Evolutionary conservation across 2,797 vertebrate genomes (phyloP).

Genomic region (Pteropus rufus): DNA sequence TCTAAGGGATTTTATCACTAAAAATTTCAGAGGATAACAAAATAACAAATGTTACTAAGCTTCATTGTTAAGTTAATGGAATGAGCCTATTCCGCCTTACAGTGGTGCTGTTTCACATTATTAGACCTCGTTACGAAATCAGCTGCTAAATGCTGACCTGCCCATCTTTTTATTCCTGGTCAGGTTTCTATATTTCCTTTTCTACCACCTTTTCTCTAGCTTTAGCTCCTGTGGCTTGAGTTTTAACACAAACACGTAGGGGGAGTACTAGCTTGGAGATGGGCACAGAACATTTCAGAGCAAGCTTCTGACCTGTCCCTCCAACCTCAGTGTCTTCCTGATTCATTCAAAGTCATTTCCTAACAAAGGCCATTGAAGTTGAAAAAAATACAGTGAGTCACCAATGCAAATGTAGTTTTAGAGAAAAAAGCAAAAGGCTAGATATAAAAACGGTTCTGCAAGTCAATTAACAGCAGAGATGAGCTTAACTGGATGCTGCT

Average conservation of each 20-base stretch:
- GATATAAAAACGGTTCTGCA: neutral
- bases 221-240: neutral
- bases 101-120: neutral
- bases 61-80: neutral
- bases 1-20: neutral
- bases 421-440: neutral
- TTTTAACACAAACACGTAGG: neutral
- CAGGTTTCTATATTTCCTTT: conserved; percentile 26
- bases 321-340: neutral
- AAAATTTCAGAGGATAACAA: conserved; percentile 19
- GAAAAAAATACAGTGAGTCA: neutral
- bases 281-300: neutral
- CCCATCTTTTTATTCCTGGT: neutral
- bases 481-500: neutral
- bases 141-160: neutral
- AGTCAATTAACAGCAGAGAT: neutral
- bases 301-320: neutral
- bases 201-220: neutral
- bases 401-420: neutral
- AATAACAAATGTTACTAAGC: conserved; percentile 6
- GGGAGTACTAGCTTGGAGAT: neutral
- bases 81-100: neutral
- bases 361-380: neutral
- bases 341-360: neutral
- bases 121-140: neutral